These are phyloP conservation scores for Coptotermes formosanus DNA, from an alignment of 1,140 invertebrate species.

Conservation along the genomic window DNA sequence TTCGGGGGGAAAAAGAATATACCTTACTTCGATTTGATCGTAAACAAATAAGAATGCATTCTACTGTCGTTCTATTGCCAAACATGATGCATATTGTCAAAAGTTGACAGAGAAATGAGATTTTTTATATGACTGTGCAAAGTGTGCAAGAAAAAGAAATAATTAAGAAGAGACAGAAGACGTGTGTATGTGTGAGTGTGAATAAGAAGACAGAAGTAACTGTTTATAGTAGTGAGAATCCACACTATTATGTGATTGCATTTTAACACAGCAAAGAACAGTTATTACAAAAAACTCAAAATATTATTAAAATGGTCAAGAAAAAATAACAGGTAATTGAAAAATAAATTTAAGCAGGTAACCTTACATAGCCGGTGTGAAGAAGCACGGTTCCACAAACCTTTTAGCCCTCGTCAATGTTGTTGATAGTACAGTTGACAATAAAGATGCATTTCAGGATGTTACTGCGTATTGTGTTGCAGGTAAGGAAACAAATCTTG, in stretches of 20 bases:
- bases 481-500: neutral
- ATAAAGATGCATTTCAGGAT: conserved; percentile 33
- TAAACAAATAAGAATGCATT: neutral
- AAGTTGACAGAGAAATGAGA: neutral
- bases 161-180: neutral
- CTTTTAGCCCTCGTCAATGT: conserved; percentile 27
- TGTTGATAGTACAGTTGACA: conserved; percentile 35
- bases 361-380: neutral
- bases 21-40: neutral
- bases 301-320: conserved; percentile 4
- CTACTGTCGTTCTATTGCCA: conserved; percentile 5
- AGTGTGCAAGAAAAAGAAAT: neutral
- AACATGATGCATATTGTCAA: neutral
- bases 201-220: neutral
- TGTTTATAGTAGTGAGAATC: neutral
- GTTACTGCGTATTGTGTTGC: neutral
- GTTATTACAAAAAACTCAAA: neutral
- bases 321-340: neutral
- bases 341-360: neutral
- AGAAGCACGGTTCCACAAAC: conserved; percentile 16
- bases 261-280: neutral
- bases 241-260: conserved; percentile 13
- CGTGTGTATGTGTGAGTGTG: neutral
- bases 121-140: neutral
- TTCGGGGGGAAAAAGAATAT: neutral